A percentile compares a stretch with the other conserved stretches of the same genome.
These are phyloP conservation scores for Trypoxylon attenuatum DNA, from an alignment of 2,888 invertebrate species.

Conservation along the genomic window DNA sequence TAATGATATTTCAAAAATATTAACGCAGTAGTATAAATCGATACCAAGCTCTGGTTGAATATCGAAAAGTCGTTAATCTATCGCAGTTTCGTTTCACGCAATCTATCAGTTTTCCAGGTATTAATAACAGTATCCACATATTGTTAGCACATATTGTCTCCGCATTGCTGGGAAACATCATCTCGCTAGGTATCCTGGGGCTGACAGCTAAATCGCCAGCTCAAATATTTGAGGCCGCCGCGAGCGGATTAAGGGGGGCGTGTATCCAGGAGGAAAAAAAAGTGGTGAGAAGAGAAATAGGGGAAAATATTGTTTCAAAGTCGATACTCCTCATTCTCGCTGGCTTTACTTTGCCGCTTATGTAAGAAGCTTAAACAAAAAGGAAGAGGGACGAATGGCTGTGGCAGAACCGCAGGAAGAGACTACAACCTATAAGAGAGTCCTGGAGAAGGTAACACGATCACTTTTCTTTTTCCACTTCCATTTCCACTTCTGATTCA, in stretches of 20 bases:
- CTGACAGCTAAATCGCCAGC: constrained; percentile 12
- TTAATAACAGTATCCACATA: too few species aligned
- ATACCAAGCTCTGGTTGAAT: too few species aligned
- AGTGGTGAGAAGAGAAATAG: not conserved
- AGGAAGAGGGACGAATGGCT: constrained; percentile 13
- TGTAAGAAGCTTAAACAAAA: constrained; percentile 52
- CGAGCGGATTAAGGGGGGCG: constrained; percentile 20
- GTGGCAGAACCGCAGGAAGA: constrained; percentile 25
- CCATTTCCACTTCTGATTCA: too few species aligned
- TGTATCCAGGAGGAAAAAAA: not conserved
- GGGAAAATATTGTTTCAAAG: constrained; percentile 50
- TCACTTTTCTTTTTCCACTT: constrained; percentile 22
- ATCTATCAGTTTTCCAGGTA: too few species aligned
- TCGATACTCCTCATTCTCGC: constrained; percentile 32
- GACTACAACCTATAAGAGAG: constrained; percentile 42
- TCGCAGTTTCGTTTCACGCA: too few species aligned
- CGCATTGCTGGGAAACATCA: too few species aligned
- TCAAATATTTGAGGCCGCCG: constrained; percentile 34
- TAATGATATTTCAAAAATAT: too few species aligned
- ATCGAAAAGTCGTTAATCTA: too few species aligned
- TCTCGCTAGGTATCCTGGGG: too few species aligned
- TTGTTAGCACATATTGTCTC: too few species aligned
- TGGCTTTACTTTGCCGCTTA: constrained; percentile 39
- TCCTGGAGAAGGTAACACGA: constrained; percentile 23
- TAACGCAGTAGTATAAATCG: too few species aligned